A percentile compares a stretch with the other conserved stretches of the same genome.
Evolutionary conservation across 1,140 invertebrate genomes (phyloP).

Genomic region (Drosophila carrolli): DNA sequence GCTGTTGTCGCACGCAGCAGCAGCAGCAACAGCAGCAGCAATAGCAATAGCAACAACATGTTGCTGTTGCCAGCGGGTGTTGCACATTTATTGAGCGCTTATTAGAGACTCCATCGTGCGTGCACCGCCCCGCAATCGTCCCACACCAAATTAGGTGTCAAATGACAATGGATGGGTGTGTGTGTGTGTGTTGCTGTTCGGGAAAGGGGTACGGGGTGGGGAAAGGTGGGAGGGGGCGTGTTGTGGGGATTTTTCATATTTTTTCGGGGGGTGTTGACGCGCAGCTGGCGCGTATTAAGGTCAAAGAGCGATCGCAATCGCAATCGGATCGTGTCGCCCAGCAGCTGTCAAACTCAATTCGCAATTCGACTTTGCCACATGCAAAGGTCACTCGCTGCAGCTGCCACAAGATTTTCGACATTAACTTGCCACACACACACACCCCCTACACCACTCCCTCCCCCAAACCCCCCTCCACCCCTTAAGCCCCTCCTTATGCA

Average conservation of each 20-base stretch:
- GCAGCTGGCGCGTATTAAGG: conserved; percentile 82
- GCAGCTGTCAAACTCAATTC: conserved; percentile 83
- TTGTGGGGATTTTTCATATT: conserved; percentile 10
- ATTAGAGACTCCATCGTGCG: conserved; percentile 68
- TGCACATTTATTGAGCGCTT: conserved; percentile 82
- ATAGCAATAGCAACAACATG: conserved; percentile 49
- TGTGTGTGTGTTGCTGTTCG: not conserved
- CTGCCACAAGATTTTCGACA: conserved; percentile 66
- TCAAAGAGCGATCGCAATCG: conserved; percentile 81
- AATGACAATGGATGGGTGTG: conserved; percentile 70
- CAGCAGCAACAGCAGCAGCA: conserved; percentile 13
- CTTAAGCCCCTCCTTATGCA: conserved; percentile 5
- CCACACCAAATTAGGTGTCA: conserved; percentile 78
- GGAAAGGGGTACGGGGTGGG: not conserved
- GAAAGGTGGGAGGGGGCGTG: not conserved
- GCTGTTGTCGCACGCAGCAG: conserved; percentile 60
- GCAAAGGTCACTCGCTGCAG: conserved; percentile 73
- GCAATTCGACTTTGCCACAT: conserved; percentile 61
- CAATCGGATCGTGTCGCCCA: conserved; percentile 81
- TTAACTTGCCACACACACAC: conserved; percentile 49
- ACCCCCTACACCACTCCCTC: not conserved
- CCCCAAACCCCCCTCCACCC: not conserved
- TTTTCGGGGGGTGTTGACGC: conserved; percentile 64
- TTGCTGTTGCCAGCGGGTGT: conserved; percentile 78
- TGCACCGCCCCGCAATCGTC: conserved; percentile 29